Conservation (phyloP, 1,140 invertebrate species). For the Trinorchestia longiramus region DNA sequence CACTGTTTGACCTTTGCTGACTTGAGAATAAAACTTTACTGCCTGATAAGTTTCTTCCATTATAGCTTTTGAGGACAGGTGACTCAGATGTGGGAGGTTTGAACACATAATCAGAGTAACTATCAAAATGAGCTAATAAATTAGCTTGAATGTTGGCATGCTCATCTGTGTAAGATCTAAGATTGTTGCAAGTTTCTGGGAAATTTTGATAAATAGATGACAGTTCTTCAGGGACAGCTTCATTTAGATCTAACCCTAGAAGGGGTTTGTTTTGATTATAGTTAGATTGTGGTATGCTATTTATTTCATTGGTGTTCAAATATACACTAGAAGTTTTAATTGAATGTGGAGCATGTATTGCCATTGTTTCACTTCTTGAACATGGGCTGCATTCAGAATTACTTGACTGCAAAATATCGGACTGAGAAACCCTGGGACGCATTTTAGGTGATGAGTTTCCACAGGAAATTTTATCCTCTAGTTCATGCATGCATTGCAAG, state of each 20-base stretch:
- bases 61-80: not conserved
- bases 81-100: not conserved
- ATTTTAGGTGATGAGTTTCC: not conserved
- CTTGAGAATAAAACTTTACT: not conserved
- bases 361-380: not conserved
- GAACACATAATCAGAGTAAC: conserved; percentile 41
- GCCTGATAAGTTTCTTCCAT: not conserved
- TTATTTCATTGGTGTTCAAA: not conserved
- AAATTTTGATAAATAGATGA: not conserved
- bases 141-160: conserved; percentile 29
- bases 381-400: not conserved
- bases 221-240: not conserved
- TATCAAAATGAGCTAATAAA: conserved; percentile 42
- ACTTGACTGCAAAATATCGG: not conserved
- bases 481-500: not conserved
- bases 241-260: not conserved
- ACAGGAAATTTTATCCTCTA: not conserved
- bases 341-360: not conserved
- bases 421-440: not conserved
- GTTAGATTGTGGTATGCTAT: not conserved
- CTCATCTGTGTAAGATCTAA: conserved; percentile 19
- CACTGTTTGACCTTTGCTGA: conserved; percentile 10
- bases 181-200: not conserved
- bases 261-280: not conserved
- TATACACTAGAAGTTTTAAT: not conserved